Base-by-base conservation (phyloP, 2,113 vertebrate species). In the Scomber colias region DNA sequence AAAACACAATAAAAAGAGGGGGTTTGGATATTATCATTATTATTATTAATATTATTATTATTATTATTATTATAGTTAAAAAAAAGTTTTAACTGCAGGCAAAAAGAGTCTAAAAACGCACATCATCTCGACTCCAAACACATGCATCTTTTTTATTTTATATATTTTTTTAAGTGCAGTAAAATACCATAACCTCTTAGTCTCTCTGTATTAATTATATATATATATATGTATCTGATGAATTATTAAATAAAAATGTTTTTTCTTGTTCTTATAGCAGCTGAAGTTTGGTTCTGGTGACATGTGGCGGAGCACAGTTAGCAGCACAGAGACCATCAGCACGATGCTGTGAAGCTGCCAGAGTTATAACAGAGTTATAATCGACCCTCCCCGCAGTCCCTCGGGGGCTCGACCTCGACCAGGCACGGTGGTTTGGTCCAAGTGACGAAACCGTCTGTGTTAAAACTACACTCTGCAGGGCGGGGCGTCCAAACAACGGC, bases 391-490 rank as follows among this genome's bases (percentile, higher is more conserved):
- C 24, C 24, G 24, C 24, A 27, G 24, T 27, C 24, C 24, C 24
- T 27, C 24, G 24, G 24, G 54, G 53, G 48, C 59, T 12, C 24
- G 44, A 55, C 59, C 67, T 56, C 56, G 56, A 82, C 49, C 84
- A 94, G 93, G 92, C 92, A 93, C 91, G 19, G 76, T 69, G 86
- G 92, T 92, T 93, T 90, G 90, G 92, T 93, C 87, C 84, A 48
- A 81, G 77, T 59, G 84, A 67, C 46, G 78, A 81, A 86, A 82
- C 80, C 56, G 14, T 63, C 48, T 59, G 71, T n/a, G 4, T 79
- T 59, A 44, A 59, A 84, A 69, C 31, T 45, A 15, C 45, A 12
- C 63, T 35, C 48, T 4, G 46, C 13, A 21, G 31, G 13, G 19
- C 54, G 21, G 59, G 24, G 69, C 21, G 9, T 21, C 4, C 11